A percentile compares a stretch with the other conserved stretches of the same genome.
Conservation (phyloP, 1,140 invertebrate species). For the Geopemphigus sp. region DNA sequence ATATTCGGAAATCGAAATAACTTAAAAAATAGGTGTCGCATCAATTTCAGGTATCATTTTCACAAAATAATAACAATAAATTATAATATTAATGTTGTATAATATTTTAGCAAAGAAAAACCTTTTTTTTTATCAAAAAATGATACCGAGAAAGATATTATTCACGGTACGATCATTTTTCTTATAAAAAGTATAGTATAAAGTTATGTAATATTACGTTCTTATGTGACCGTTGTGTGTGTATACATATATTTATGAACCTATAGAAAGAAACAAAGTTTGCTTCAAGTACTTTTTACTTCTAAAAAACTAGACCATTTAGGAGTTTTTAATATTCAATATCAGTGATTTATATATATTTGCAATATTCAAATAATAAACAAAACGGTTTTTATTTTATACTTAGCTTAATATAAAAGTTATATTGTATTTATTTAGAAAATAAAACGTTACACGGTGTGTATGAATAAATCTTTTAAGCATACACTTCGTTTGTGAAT, state of each 20-base stretch:
- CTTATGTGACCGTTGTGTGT: neutral
- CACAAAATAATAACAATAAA: constrained; percentile 1
- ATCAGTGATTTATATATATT: neutral
- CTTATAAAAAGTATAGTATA: constrained; percentile 7
- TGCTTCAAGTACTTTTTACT: neutral
- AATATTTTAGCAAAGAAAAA: constrained; percentile 40
- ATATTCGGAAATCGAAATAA: neutral
- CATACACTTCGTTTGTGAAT: no score
- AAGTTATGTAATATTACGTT: constrained; percentile 25
- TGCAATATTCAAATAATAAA: neutral
- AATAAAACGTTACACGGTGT: no score
- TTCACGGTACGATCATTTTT: constrained; percentile 35
- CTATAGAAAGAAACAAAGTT: constrained; percentile 18
- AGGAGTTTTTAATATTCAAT: neutral
- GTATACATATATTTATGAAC: no score
- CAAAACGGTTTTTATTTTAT: no score
- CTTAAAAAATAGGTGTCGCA: constrained; percentile 12
- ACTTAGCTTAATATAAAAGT: neutral
- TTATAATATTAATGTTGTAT: constrained; percentile 33
- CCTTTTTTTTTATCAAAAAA: no score
- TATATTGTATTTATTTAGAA: no score
- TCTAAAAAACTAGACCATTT: neutral
- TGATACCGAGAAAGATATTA: constrained; percentile 42
- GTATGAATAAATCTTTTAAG: no score
- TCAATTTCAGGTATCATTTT: constrained; percentile 9